phyloP scores from a whole-genome alignment of 2,888 invertebrate species.

The Kuschelorhynchus macadamiae region DNA sequence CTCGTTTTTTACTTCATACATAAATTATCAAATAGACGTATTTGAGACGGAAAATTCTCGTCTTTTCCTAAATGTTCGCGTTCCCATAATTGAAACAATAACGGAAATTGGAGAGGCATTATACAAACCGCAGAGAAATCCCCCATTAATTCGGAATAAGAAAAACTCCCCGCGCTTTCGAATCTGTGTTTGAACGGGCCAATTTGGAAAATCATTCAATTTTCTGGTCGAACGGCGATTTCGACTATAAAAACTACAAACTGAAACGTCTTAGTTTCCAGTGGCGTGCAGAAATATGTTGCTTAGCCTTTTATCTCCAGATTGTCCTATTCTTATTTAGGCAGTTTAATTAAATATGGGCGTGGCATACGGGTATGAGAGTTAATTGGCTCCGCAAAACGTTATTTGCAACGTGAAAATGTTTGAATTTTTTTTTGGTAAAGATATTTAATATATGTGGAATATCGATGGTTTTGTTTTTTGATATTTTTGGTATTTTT shows the following conservation, averaged over 20 bases:
- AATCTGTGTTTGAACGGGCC: constrained; percentile 56
- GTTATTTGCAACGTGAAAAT: too few relatives aligned
- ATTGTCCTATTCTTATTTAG: too few relatives aligned
- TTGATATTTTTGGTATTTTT: too few relatives aligned
- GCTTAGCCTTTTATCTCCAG: too few relatives aligned
- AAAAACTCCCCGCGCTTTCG: constrained; percentile 36
- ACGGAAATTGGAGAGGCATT: constrained; percentile 46
- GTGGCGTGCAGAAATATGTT: constrained; percentile 12
- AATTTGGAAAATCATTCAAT: constrained; percentile 62
- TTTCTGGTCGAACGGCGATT: constrained; percentile 61
- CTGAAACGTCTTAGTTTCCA: constrained; percentile 43
- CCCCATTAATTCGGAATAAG: constrained; percentile 45
- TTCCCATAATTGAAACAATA: constrained; percentile 45
- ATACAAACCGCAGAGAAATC: constrained; percentile 47
- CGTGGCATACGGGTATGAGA: too few relatives aligned
- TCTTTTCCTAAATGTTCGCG: not conserved
- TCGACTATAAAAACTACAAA: constrained; percentile 59
- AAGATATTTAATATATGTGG: too few relatives aligned
- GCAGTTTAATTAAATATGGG: too few relatives aligned
- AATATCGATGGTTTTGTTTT: too few relatives aligned
- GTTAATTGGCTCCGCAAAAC: too few relatives aligned
- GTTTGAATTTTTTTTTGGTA: too few relatives aligned
- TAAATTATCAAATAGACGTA: too few relatives aligned
- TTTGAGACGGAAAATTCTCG: not conserved
- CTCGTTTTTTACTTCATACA: too few relatives aligned